Conservation (phyloP, 2,113 vertebrate species). For the Proterorhinus semilunaris region DNA sequence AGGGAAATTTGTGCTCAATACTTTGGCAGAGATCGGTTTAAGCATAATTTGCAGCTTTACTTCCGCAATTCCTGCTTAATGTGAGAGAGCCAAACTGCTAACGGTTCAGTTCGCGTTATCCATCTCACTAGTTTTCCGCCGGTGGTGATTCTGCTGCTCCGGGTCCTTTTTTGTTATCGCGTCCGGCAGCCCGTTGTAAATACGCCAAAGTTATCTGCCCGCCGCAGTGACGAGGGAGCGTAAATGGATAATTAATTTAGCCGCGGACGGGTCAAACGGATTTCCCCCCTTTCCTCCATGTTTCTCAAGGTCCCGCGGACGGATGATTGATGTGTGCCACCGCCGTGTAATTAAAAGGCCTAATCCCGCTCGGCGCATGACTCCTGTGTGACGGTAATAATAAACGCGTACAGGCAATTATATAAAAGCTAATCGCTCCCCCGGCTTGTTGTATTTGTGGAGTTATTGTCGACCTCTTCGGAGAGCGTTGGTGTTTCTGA, state of each 20-base stretch:
- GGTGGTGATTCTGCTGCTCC: constrained; percentile 67
- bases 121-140: constrained; percentile 52
- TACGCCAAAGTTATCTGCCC: constrained; percentile 71
- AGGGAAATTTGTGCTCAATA: no score
- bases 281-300: constrained; percentile 58
- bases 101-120: constrained; percentile 42
- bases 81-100: constrained; percentile 44
- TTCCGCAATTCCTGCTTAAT: constrained; percentile 12
- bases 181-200: constrained; percentile 68
- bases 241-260: constrained; percentile 82
- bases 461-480: no score
- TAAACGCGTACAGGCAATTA: constrained; percentile 2
- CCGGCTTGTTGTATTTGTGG: not conserved
- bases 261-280: constrained; percentile 71
- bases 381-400: constrained; percentile 9
- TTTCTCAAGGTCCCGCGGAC: constrained; percentile 53
- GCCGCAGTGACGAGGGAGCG: constrained; percentile 71
- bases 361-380: constrained; percentile 2
- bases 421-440: not conserved
- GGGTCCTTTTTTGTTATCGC: constrained; percentile 69
- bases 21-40: no score
- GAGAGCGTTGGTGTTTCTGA: no score
- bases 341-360: constrained; percentile 50
- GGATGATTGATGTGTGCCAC: constrained; percentile 70
- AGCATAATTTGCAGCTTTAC: not conserved